Base-by-base conservation (phyloP, 2,888 invertebrate genomes). In the Brachyptera risi region DNA sequence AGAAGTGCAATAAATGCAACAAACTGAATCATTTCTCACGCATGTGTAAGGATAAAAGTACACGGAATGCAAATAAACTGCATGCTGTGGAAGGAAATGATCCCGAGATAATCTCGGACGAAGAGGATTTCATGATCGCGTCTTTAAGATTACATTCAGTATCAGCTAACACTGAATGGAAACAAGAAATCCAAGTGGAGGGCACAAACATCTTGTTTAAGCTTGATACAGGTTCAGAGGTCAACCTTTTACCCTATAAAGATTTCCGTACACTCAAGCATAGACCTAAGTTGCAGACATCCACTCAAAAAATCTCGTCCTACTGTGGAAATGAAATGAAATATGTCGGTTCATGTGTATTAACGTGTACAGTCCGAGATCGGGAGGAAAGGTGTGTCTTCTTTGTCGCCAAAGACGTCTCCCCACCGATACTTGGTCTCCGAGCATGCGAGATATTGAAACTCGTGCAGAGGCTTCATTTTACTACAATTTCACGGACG, bases 1-100 rank as follows among this genome's bases (percentile, higher is more conserved):
- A 17, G 21, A 49, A 3, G 3, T 49, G 49, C 49, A 13, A 49
- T 9, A 49, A 17, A 13, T 49, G 49, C 17, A 21, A 21, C n/a
- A 49, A 49, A 13, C 2, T 9, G 3, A 26, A 26, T n/a, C 49
- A 69, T 69, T 47, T 68, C 63, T 42, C 64, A 64, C n/a, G n/a
- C n/a, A n/a, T n/a, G n/a, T n/a, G n/a, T n/a, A 1, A 40, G 37
- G 21, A 24, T 40, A 35, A 51, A 17, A 37, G 37, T 13, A 37
- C 13, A 11, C 37, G 11, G 13, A 37, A 11, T 37, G 11, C n/a
- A n/a, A n/a, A n/a, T n/a, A n/a, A n/a, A n/a, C n/a, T n/a, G n/a
- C n/a, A n/a, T n/a, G n/a, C n/a, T n/a, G n/a, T n/a, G n/a, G n/a
- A n/a, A n/a, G n/a, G n/a, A n/a, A n/a, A n/a, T n/a, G n/a, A n/a